These are phyloP conservation scores for Bruchidius siliquastri DNA, from an alignment of 2,888 invertebrate genomes.

Conservation along the genomic window DNA sequence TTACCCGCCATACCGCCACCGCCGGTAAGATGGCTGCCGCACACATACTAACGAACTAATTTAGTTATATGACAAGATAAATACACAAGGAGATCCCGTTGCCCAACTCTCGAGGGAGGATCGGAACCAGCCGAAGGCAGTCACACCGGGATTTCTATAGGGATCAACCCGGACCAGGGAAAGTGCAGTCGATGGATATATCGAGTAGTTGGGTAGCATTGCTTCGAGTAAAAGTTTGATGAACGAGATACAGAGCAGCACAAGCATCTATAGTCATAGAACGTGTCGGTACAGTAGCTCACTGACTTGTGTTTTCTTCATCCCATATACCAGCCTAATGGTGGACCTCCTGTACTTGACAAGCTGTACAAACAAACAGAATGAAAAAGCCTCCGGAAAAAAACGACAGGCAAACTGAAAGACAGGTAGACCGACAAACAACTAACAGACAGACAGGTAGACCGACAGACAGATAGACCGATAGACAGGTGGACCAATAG, in stretches of 20 bases:
- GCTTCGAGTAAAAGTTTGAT: neutral
- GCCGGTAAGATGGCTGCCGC: constrained; percentile 19
- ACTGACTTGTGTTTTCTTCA: too few species aligned
- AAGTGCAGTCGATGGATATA: constrained; percentile 12
- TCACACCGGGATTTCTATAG: constrained; percentile 12
- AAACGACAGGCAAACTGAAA: too few species aligned
- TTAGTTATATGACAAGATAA: constrained; percentile 49
- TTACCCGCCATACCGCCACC: constrained; percentile 12
- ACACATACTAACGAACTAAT: constrained; percentile 40
- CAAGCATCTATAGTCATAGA: too few species aligned
- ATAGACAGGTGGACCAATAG: too few species aligned
- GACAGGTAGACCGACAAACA: too few species aligned
- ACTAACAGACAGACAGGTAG: too few species aligned
- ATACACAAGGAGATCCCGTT: constrained; percentile 45
- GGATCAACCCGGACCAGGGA: constrained; percentile 10
- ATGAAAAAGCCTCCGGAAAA: too few species aligned
- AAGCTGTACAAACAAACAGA: too few species aligned
- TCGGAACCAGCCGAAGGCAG: constrained; percentile 25
- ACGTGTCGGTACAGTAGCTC: too few species aligned
- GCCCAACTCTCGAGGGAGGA: constrained; percentile 37
- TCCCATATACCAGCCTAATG: too few species aligned
- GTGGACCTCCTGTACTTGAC: too few species aligned
- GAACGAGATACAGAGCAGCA: neutral
- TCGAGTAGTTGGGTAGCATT: neutral
- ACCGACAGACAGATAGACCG: too few species aligned